Evolutionary conservation across 2,888 invertebrate genomes (phyloP).

Genomic region (Barypeithes pellucidus): DNA sequence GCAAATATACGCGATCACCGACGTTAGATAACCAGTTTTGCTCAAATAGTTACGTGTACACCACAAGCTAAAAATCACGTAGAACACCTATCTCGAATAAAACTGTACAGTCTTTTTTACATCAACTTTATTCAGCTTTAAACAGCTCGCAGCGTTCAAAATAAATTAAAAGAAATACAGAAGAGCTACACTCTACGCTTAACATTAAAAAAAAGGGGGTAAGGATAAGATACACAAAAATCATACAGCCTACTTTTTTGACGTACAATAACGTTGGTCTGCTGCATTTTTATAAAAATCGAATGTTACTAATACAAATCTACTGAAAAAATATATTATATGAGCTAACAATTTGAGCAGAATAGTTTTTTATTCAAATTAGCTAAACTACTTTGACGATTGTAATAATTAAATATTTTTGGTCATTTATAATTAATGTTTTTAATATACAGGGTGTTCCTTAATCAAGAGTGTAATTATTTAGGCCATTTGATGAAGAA

Average conservation of each 20-base stretch:
- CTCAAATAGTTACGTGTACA: not conserved
- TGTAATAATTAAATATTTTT: too few species aligned
- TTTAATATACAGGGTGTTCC: too few species aligned
- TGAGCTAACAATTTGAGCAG: constrained; percentile 36
- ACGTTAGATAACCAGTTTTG: constrained; percentile 5
- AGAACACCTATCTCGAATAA: constrained; percentile 39
- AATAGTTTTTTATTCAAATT: constrained; percentile 15
- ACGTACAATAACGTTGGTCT: constrained; percentile 16
- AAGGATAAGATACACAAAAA: constrained; percentile 24
- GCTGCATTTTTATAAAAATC: constrained; percentile 27
- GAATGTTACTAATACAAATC: constrained; percentile 41
- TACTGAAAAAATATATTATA: constrained; percentile 37
- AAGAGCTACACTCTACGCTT: constrained; percentile 41
- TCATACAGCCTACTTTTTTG: not conserved
- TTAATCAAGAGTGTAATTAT: too few species aligned
- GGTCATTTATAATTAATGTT: too few species aligned
- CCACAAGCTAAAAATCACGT: constrained; percentile 1
- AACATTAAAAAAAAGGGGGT: constrained; percentile 28
- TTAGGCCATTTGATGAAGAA: too few species aligned
- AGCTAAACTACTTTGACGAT: not conserved
- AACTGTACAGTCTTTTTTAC: constrained; percentile 39
- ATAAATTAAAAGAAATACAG: constrained; percentile 46
- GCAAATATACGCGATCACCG: too few species aligned
- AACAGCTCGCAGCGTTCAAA: constrained; percentile 43
- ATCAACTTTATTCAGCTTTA: constrained; percentile 50